Evolutionary conservation across 1,140 invertebrate species (phyloP).

Genomic region (Penaeus japonicus): DNA sequence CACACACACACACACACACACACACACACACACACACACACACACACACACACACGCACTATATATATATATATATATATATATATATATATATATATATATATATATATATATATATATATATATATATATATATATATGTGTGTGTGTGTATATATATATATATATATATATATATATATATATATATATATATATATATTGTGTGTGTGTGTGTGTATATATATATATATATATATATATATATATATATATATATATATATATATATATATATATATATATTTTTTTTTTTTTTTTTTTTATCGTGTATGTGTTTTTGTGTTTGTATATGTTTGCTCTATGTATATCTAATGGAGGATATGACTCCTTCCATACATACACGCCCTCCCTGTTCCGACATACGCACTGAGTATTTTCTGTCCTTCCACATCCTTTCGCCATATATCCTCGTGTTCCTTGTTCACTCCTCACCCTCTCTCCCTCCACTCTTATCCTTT

Average conservation of each 20-base stretch:
- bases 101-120: not conserved
- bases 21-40: not conserved
- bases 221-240: conserved; percentile 6
- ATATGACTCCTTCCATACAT: too few species aligned
- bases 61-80: not conserved
- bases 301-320: too few species aligned
- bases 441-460: too few species aligned
- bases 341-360: too few species aligned
- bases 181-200: not conserved
- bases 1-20: not conserved
- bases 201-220: not conserved
- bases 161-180: not conserved
- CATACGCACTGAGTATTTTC: too few species aligned
- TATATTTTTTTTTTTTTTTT: too few species aligned
- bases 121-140: not conserved
- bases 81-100: not conserved
- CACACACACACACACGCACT: not conserved
- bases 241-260: not conserved
- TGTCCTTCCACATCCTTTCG: too few species aligned
- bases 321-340: too few species aligned
- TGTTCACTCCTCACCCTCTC: too few species aligned
- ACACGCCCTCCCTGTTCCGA: too few species aligned
- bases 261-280: not conserved
- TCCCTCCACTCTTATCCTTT: too few species aligned
- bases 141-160: not conserved